phyloP scores from a whole-genome alignment of 2,797 vertebrate genomes.

The Harpagifer antarcticus region DNA sequence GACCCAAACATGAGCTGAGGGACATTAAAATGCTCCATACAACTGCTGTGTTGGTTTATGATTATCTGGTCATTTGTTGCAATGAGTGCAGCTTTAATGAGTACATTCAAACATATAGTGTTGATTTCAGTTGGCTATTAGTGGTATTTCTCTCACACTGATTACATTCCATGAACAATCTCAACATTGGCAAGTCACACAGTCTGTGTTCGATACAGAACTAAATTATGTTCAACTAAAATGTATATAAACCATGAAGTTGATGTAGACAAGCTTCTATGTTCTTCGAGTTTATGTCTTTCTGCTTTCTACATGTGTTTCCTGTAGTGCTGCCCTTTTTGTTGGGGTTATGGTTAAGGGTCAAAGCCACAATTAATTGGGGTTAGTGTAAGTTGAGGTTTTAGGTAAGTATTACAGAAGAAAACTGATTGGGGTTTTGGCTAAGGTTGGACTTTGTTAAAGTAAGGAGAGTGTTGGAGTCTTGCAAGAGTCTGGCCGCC shows the following conservation, averaged over 20 bases:
- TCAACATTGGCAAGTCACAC: neutral
- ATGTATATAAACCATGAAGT: neutral
- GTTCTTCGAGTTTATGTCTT: neutral
- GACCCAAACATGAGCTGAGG: no score
- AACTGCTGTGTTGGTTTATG: neutral
- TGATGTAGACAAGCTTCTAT: constrained; percentile 1
- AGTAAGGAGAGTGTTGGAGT: neutral
- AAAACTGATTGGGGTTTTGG: neutral
- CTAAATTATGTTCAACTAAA: neutral
- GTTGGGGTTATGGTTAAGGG: neutral
- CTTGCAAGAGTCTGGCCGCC: constrained; percentile 19
- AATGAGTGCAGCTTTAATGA: neutral
- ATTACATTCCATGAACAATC: neutral
- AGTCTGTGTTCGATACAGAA: neutral
- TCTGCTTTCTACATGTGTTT: constrained; percentile 1
- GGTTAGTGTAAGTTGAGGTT: neutral
- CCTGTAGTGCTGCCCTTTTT: neutral
- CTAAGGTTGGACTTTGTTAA: neutral
- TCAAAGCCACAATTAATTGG: neutral
- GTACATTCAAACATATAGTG: neutral
- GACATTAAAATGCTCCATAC: no score
- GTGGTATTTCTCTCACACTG: neutral
- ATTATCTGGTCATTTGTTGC: neutral
- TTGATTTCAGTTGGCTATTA: neutral
- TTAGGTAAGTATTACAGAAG: neutral